These are phyloP conservation scores for Coenobita brevimanus DNA, from an alignment of 1,140 invertebrate species.

Conservation along the genomic window DNA sequence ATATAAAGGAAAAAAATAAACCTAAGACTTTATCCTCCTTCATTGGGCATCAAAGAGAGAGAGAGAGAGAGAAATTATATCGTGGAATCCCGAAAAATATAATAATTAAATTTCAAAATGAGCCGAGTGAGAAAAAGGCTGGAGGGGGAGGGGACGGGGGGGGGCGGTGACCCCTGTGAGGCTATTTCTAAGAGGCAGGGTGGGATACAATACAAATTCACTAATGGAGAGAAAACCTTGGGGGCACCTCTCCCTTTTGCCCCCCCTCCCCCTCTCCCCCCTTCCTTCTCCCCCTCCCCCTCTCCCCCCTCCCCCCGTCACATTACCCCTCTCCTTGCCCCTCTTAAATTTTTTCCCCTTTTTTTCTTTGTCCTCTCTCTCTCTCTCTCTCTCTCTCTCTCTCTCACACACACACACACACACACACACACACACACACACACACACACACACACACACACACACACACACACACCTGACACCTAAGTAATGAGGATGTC, in stretches of 20 bases:
- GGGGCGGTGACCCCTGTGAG: neutral
- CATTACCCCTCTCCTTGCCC: neutral
- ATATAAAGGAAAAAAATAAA: no score
- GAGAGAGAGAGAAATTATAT: no score
- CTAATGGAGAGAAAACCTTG: slow-evolving; percentile 19
- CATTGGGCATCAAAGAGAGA: no score
- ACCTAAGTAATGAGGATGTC: no score
- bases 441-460: no score
- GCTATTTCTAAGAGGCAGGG: neutral
- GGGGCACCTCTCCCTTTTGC: neutral
- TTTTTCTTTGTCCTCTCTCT: no score
- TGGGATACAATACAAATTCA: slow-evolving; percentile 24
- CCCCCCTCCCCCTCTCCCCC: neutral
- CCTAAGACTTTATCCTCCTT: no score
- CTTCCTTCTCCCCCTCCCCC: neutral
- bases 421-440: no score
- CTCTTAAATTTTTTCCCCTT: neutral
- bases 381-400: no score
- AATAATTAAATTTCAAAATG: neutral
- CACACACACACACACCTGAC: no score
- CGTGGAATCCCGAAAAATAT: neutral
- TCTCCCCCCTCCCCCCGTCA: neutral
- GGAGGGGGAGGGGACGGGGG: neutral
- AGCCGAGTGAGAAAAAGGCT: neutral
- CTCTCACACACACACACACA: no score